A percentile compares a stretch with the other conserved stretches of the same genome.
phyloP scores from a whole-genome alignment of 2,888 invertebrate species.

The Globia sparganii region DNA sequence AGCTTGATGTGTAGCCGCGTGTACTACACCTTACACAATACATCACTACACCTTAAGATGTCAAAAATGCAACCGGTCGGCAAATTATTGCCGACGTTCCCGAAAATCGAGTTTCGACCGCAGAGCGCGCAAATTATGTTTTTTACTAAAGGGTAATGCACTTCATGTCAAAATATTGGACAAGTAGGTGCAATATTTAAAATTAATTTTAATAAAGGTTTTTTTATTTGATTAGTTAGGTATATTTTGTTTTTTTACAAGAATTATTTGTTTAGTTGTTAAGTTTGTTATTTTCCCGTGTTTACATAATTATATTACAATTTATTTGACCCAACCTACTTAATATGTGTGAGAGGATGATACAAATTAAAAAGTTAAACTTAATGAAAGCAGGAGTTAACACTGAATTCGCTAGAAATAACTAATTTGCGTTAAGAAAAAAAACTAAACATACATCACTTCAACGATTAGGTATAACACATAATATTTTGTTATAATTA shows the following conservation, averaged over 20 bases:
- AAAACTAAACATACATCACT: constrained; percentile 15
- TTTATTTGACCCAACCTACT: neutral
- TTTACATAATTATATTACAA: too few relatives aligned
- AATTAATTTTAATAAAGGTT: neutral
- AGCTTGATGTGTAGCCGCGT: too few relatives aligned
- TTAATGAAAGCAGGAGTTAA: neutral
- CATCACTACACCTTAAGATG: neutral
- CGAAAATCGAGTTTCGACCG: constrained; percentile 13
- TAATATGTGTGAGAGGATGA: too few relatives aligned
- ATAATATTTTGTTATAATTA: constrained; percentile 53
- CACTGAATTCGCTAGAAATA: neutral
- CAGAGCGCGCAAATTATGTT: neutral
- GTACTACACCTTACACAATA: too few relatives aligned
- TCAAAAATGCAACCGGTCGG: constrained; percentile 11
- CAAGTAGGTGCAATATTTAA: too few relatives aligned
- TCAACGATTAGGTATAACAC: constrained; percentile 18
- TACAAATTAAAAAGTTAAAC: neutral
- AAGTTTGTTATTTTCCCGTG: neutral
- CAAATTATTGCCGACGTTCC: neutral
- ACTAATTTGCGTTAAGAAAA: constrained; percentile 24
- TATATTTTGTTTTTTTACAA: neutral
- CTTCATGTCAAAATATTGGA: neutral
- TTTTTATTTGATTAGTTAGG: neutral
- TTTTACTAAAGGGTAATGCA: constrained; percentile 13
- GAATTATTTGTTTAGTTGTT: too few relatives aligned